Conservation (phyloP, 1,140 invertebrate genomes). For the Neodiprion pinetum region DNA sequence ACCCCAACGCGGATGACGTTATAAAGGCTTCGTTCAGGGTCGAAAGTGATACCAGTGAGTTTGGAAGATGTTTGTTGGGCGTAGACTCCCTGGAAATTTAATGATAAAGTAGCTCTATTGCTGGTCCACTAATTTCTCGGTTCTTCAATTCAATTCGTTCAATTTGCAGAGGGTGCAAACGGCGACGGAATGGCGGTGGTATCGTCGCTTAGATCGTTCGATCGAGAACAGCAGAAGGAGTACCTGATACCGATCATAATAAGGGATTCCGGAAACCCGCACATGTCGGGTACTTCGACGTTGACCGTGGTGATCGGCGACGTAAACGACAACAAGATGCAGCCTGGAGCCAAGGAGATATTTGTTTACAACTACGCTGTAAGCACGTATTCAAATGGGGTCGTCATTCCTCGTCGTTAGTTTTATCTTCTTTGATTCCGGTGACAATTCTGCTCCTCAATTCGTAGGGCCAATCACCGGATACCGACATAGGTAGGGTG, state of each 20-base stretch:
- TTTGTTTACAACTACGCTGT: slow-evolving; percentile 94
- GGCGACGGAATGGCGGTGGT: slow-evolving; percentile 96
- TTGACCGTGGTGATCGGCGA: slow-evolving; percentile 95
- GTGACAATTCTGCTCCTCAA: slow-evolving; percentile 19
- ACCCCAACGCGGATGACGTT: slow-evolving; percentile 90
- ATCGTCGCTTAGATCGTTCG: slow-evolving; percentile 88
- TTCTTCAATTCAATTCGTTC: slow-evolving; percentile 16
- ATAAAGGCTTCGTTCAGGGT: slow-evolving; percentile 94
- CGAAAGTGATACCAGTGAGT: slow-evolving; percentile 90
- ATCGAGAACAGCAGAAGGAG: slow-evolving; percentile 94
- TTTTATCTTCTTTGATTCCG: slow-evolving; percentile 17
- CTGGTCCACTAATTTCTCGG: slow-evolving; percentile 19
- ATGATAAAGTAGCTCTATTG: neutral
- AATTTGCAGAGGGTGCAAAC: slow-evolving; percentile 83
- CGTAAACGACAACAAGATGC: slow-evolving; percentile 97
- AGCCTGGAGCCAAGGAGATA: slow-evolving; percentile 94
- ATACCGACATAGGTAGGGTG: slow-evolving; percentile 92
- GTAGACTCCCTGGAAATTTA: neutral
- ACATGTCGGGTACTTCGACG: slow-evolving; percentile 94
- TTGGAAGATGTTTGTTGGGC: neutral
- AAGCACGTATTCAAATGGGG: slow-evolving; percentile 33
- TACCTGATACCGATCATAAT: slow-evolving; percentile 94
- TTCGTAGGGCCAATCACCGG: slow-evolving; percentile 84
- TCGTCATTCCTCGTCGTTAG: neutral
- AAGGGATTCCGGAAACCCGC: slow-evolving; percentile 86